Base-by-base conservation (phyloP, 2,797 vertebrate species). In the Amblyopsis hoosieri region DNA sequence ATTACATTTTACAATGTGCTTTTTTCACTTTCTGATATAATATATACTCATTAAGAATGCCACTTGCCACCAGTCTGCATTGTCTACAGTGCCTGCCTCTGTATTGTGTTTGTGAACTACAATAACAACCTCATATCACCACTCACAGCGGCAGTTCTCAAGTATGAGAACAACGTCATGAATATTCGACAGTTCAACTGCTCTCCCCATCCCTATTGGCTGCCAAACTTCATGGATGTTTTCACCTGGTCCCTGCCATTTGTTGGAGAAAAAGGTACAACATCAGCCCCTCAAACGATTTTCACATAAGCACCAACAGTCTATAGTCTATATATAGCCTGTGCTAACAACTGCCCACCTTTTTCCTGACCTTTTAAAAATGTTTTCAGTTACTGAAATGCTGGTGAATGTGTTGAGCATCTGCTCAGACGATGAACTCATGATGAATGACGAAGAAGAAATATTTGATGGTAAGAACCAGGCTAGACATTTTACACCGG, bases 331-430 rank as follows among this genome's bases (percentile, higher is more conserved):
- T 51, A 17, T 15, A 17, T 37, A 37, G 6, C 23, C 23, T 29
- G 23, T 29, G 23, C 23, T 54, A 9, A 54, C 53, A 33, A 13
- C 2, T 29, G 37, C 7, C 54, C 37, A 55, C 13, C 31, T 13
- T 54, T 37, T 37, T 37, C 33, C 33, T 6, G 8, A 6, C 33
- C 33, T 37, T 37, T 37, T 37, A 37, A 37, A 37, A 6, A 37
- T 37, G 33, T 37, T 66, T 78, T 47, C 85, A 99, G 97, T 99
- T 87, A 99, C 97, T 62, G 97, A 99, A 87, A 98, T 99, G 97
- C 92, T 99, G 92, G 97, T 99, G 70, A 99, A 99, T 0, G 95
- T 99, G 81, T 91, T 99, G 85, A 99, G 97, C 83, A 99, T 99
- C 91, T 99, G 97, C 90, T 99, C 97, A 6, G 97, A 99, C 54